Conservation (phyloP, 2,888 invertebrate genomes). For the Drosophila anomalata region DNA sequence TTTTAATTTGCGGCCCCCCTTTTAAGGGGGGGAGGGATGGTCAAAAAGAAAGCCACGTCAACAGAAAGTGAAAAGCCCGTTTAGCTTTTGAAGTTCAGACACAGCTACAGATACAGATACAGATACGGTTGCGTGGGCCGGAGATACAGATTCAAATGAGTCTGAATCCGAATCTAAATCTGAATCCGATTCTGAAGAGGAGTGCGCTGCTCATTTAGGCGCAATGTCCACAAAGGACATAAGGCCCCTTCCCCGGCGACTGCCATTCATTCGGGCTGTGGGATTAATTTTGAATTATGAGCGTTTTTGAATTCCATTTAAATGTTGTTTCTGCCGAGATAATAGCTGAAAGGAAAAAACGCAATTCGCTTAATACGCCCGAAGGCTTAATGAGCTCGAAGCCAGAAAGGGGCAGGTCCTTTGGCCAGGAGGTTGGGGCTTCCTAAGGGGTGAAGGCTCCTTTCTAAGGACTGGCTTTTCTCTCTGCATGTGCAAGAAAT, state of each 20-base stretch:
- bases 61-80: conserved; percentile 56
- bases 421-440: background rate
- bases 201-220: conserved; percentile 67
- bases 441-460: conserved; percentile 26
- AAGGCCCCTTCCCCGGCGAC: conserved; percentile 8
- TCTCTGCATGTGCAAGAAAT: background rate
- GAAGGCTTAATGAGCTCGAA: conserved; percentile 69
- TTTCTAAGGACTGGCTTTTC: background rate
- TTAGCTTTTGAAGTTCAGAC: conserved; percentile 18
- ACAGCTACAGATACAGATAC: conserved; percentile 56
- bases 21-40: conserved; percentile 7
- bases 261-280: conserved; percentile 65
- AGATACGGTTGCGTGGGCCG: background rate
- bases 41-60: conserved; percentile 63
- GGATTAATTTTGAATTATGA: conserved; percentile 77
- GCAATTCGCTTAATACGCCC: conserved; percentile 64
- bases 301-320: conserved; percentile 73
- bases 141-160: conserved; percentile 30
- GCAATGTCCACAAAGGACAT: conserved; percentile 58
- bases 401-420: background rate
- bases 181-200: background rate
- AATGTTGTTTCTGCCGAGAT: conserved; percentile 56
- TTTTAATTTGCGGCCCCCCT: conserved; percentile 24
- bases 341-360: conserved; percentile 53
- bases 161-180: conserved; percentile 6